Percentiles rank a stretch among this genome's conserved stretches.
phyloP scores from a whole-genome alignment of 1,140 invertebrate species.

The Aethina tumida region DNA sequence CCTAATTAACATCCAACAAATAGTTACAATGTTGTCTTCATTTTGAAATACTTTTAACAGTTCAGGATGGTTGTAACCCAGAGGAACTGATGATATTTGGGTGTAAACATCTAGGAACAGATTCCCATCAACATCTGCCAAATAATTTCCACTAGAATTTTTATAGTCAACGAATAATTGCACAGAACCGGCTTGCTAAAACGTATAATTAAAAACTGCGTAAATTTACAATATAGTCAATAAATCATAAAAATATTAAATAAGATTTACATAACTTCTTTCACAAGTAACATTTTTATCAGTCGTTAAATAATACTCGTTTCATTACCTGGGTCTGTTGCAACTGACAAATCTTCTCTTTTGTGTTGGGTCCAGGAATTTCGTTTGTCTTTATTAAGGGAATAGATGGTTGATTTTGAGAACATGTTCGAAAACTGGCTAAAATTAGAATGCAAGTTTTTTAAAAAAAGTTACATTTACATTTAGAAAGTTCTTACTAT shows the following conservation, averaged over 20 bases:
- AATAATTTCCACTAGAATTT: slow-evolving; percentile 87
- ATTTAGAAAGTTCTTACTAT: too few species aligned
- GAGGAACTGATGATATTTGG: slow-evolving; percentile 93
- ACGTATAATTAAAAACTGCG: slow-evolving; percentile 1
- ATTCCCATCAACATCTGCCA: slow-evolving; percentile 92
- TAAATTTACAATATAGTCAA: background rate
- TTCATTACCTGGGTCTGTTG: slow-evolving; percentile 37
- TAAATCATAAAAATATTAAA: background rate
- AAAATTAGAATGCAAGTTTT: too few species aligned
- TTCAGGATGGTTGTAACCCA: slow-evolving; percentile 95
- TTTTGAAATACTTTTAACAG: slow-evolving; percentile 66
- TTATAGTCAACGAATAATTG: slow-evolving; percentile 96
- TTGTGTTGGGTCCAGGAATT: slow-evolving; percentile 62
- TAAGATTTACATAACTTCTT: background rate
- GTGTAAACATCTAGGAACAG: slow-evolving; percentile 85
- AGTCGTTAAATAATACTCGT: background rate
- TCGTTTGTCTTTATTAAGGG: too few species aligned
- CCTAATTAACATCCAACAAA: background rate
- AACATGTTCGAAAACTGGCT: too few species aligned
- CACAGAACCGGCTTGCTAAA: slow-evolving; percentile 40
- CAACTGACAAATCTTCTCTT: slow-evolving; percentile 48
- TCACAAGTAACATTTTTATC: background rate
- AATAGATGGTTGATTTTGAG: too few species aligned
- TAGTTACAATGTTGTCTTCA: slow-evolving; percentile 62
- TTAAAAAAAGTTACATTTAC: too few species aligned